These are phyloP conservation scores for Camelus bactrianus DNA, from an alignment of 2,113 vertebrate species.

Conservation along the genomic window DNA sequence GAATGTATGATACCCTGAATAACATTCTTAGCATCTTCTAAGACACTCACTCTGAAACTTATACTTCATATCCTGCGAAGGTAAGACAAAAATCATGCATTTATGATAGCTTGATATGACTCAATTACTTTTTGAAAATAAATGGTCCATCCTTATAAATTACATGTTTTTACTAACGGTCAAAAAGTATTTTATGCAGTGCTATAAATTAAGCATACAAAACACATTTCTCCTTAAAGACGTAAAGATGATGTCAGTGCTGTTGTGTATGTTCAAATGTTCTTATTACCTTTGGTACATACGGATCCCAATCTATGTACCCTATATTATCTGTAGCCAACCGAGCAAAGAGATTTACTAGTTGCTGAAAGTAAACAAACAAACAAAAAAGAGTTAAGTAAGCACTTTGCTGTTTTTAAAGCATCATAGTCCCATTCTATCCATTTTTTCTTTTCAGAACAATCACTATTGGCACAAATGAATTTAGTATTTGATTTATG, in stretches of 20 bases:
- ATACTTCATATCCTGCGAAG: not conserved
- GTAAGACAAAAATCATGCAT: not conserved
- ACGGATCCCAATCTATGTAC: slow-evolving; percentile 98
- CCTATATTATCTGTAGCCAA: slow-evolving; percentile 98
- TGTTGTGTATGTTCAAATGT: not conserved
- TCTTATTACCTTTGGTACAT: slow-evolving; percentile 95
- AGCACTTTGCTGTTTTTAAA: not conserved
- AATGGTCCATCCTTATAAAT: not conserved
- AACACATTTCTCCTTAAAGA: slow-evolving; percentile 7
- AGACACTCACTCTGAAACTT: not conserved
- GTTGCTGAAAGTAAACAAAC: slow-evolving; percentile 88
- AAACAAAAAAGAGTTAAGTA: slow-evolving; percentile 21
- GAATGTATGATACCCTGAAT: not conserved
- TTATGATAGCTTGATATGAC: not conserved
- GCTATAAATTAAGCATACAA: slow-evolving; percentile 8
- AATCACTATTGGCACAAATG: slow-evolving; percentile 11
- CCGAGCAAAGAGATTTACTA: slow-evolving; percentile 98
- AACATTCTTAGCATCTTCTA: not conserved
- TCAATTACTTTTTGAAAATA: slow-evolving; percentile 30
- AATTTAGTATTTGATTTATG: slow-evolving; percentile 26
- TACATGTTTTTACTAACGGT: not conserved
- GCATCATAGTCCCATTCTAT: not conserved
- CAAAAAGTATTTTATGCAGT: not conserved
- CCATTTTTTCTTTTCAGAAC: slow-evolving; percentile 24
- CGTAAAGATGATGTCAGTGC: not conserved